Evolutionary conservation across 1,140 invertebrate genomes (phyloP), one percentile per base, ranked within the genome.

Genomic region (Euwallacea fornicatus): DNA sequence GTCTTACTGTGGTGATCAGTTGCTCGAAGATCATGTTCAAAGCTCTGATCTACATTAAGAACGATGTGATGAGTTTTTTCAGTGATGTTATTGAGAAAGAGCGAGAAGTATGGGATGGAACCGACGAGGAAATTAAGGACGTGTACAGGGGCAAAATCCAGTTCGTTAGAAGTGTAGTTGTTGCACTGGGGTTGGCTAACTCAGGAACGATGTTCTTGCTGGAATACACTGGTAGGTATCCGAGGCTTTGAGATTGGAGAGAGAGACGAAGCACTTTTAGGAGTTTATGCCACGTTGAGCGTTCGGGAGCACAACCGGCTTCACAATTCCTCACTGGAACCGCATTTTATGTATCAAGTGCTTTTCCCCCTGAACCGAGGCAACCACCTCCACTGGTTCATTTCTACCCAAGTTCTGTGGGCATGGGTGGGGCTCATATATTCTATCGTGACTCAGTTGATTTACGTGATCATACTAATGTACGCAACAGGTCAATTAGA

Each of bases 1-100:
- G 61, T 50, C 11, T 64, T n/a, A 41, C 53, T 10, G 66, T 69
- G 16, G 58, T 69, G 7, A 69, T 10, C 13, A 61, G 56, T 69
- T 42, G 10, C 13, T 50, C 9, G 2, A 10, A 50, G 46, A 13
- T 50, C 46, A 6, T 33, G 15, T 7, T 58, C 6, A 67, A 58
- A 46, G 15, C 58, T 7, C 0, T 67, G 11, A 60, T 61, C 50
- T 69, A 44, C 42, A 33, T 33, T 6, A 69, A 69, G 43, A 9
- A 69, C 15, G 50, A 61, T 16, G 44, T 53, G 7, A 6, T 47
- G 7, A 21, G 47, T 53, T 2, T 69, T 50, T 69, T 61, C 10
- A 42, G 44, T 2, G 42, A 69, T 11, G 41, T 69, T 10, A 10
- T 61, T n/a, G 53, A 41, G 7, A 50, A 53, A 60, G 66, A 69